Base-by-base conservation (phyloP, 2,888 invertebrate species). In the Copidosoma aretas region DNA sequence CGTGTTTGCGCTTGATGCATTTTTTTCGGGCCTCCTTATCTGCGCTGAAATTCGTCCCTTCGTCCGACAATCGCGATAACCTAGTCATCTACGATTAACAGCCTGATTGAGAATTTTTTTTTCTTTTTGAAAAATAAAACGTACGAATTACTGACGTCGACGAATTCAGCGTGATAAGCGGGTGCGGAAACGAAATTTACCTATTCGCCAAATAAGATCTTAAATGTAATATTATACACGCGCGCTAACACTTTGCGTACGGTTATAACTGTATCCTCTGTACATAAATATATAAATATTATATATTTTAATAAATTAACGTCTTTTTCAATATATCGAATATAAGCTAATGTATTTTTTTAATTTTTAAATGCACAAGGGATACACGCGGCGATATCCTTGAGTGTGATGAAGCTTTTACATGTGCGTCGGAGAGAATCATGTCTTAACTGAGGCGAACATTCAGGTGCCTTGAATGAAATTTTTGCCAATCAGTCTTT, bases 261-360 rank as follows among this genome's bases (percentile, higher is more conserved):
- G 32, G 8, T 32, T 32, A 32, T 32, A 32, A 32, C 8, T 8
- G 32, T 32, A 32, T 32, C 32, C 3, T 32, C 32, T 41, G 64
- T 65, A 66, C 60, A 64, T 70, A 64, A 68, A 76, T 64, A 74
- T 52, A 69, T 60, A 76, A 64, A 74, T 72, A 75, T 72, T 63
- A 73, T 73, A 74, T 73, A 76, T 76, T 76, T 74, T 75, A 75
- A 75, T 74, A 77, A 74, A 77, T 77, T 70, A 75, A 79, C 77
- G 77, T 79, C 77, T 79, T 77, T 80, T 78, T 79, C 76, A 74
- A 80, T 75, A 77, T 75, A 70, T 73, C 65, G 64, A 49, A 19
- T 21, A 41, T 64, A 51, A 49, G 51, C 24, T 57, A 74, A 72
- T 70, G 71, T 75, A 71, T 74, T 72, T 74, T 73, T 70, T 64